Conservation (phyloP, 2,797 vertebrate species). For the Myotis myotis region DNA sequence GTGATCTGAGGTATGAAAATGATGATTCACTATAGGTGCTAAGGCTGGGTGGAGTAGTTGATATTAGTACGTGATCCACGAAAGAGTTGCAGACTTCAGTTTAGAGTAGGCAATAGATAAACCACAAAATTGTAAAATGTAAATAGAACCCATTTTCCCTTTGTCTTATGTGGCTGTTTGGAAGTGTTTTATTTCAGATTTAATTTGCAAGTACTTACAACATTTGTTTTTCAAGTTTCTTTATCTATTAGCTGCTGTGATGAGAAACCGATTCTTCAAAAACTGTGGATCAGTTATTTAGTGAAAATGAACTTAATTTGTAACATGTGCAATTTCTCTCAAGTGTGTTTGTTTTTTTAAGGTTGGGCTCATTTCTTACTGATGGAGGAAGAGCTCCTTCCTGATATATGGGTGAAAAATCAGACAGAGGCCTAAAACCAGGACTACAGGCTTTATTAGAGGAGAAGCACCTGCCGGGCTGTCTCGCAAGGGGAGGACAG, state of each 20-base stretch:
- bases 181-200: neutral
- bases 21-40: neutral
- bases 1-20: neutral
- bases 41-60: neutral
- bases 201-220: neutral
- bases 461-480: too few relatives aligned
- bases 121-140: neutral
- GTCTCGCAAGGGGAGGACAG: too few relatives aligned
- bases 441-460: too few relatives aligned
- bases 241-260: neutral
- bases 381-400: neutral
- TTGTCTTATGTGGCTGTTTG: neutral
- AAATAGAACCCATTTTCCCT: neutral
- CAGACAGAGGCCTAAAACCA: too few relatives aligned
- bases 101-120: neutral
- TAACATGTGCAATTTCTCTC: neutral
- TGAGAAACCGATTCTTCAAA: neutral
- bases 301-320: slow-evolving; percentile 6
- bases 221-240: neutral
- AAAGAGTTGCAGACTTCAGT: neutral
- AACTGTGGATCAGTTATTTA: neutral
- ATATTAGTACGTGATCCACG: neutral
- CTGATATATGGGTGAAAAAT: neutral
- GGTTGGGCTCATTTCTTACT: neutral
- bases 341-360: neutral